These are phyloP conservation scores for Coregonus ussuriensis DNA, from an alignment of 2,797 vertebrate genomes.

Conservation along the genomic window DNA sequence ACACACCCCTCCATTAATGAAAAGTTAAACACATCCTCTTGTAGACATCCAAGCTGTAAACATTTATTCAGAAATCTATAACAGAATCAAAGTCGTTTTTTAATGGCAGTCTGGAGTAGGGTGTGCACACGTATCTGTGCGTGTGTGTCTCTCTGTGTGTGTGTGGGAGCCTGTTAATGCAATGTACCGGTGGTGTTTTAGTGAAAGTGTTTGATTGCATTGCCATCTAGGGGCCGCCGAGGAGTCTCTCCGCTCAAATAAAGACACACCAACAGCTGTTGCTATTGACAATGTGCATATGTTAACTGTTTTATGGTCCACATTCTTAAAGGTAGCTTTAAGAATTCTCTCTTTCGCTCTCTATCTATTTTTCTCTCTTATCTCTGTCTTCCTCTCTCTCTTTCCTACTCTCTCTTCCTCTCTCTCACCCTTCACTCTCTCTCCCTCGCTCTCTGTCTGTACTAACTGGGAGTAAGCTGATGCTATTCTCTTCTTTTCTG, in stretches of 20 bases:
- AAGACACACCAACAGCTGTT: constrained; percentile 88
- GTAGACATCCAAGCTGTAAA: constrained; percentile 76
- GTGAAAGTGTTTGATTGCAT: constrained; percentile 98
- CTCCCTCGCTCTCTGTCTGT: too few relatives aligned
- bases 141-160: constrained; percentile 13
- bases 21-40: constrained; percentile 70
- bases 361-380: too few relatives aligned
- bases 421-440: too few relatives aligned
- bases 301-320: constrained; percentile 86
- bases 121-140: neutral
- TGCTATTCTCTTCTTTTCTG: too few relatives aligned
- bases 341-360: too few relatives aligned
- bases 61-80: constrained; percentile 85
- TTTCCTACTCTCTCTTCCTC: neutral
- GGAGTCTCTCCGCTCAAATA: constrained; percentile 80
- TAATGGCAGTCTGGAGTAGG: constrained; percentile 75
- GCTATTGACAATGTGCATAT: constrained; percentile 95
- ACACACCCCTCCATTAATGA: constrained; percentile 34
- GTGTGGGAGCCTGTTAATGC: constrained; percentile 59
- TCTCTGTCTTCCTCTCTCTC: neutral
- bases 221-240: constrained; percentile 98
- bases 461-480: too few relatives aligned
- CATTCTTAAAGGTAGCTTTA: constrained; percentile 82
- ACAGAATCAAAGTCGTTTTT: constrained; percentile 80
- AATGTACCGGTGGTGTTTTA: constrained; percentile 68